Conservation (phyloP, 2,888 invertebrate genomes). For the Chymomyza procnemis region DNA sequence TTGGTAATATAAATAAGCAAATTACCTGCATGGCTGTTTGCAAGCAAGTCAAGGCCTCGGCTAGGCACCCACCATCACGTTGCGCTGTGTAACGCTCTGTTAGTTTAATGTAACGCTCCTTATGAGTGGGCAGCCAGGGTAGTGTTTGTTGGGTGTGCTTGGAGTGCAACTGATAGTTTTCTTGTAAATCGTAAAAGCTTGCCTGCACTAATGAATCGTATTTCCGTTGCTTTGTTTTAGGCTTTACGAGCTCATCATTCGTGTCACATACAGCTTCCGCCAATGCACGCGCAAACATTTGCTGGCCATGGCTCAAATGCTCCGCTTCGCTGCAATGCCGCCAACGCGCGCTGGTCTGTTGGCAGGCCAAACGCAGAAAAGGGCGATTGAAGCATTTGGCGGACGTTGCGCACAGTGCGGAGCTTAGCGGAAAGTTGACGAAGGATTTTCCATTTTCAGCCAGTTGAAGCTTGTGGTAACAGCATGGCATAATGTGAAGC, state of each 20-base stretch:
- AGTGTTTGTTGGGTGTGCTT: slow-evolving; percentile 26
- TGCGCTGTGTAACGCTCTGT: slow-evolving; percentile 45
- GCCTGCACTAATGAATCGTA: neutral
- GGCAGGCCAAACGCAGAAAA: slow-evolving; percentile 86
- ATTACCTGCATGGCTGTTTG: slow-evolving; percentile 80
- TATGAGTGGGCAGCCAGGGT: slow-evolving; percentile 59
- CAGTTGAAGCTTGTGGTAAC: slow-evolving; percentile 85
- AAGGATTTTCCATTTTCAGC: slow-evolving; percentile 75
- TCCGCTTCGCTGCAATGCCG: slow-evolving; percentile 78
- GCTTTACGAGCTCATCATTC: slow-evolving; percentile 72
- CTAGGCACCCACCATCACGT: slow-evolving; percentile 69
- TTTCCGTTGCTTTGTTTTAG: neutral
- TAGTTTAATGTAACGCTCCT: slow-evolving; percentile 48
- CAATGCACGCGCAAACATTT: slow-evolving; percentile 82
- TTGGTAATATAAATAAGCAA: slow-evolving; percentile 8
- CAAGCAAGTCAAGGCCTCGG: slow-evolving; percentile 77
- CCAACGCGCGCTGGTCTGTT: slow-evolving; percentile 82
- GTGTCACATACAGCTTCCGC: slow-evolving; percentile 81
- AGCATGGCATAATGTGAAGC: slow-evolving; percentile 87
- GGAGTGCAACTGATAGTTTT: slow-evolving; percentile 52
- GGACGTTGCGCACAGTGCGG: slow-evolving; percentile 74
- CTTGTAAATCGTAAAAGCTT: slow-evolving; percentile 43
- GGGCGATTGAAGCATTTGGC: slow-evolving; percentile 81
- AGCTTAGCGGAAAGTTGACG: slow-evolving; percentile 84
- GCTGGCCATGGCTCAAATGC: slow-evolving; percentile 78